A percentile compares a stretch with the other conserved stretches of the same genome.
Conservation (phyloP, 2,797 vertebrate genomes). For the Intellagama lesueurii region DNA sequence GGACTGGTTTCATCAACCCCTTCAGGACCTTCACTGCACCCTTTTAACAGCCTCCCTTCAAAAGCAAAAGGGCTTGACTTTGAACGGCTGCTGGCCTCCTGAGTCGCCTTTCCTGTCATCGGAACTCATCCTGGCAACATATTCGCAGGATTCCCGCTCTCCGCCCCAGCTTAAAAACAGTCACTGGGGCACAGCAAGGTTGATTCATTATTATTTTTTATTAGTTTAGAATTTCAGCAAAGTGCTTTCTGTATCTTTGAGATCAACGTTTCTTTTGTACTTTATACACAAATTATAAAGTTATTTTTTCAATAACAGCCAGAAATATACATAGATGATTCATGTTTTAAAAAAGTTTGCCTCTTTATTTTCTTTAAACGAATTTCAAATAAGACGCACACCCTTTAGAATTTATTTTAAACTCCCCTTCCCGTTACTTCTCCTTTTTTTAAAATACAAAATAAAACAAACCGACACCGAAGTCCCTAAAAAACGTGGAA, state of each 20-base stretch:
- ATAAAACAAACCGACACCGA: background rate
- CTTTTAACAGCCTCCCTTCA: background rate
- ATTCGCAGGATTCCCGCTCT: too few species aligned
- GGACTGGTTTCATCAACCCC: background rate
- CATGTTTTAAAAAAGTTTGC: conserved; percentile 44
- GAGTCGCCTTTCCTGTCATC: background rate
- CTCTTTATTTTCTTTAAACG: background rate
- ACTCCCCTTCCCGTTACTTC: background rate
- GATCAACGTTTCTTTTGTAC: conserved; percentile 34
- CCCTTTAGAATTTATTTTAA: background rate
- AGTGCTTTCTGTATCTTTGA: conserved; percentile 66
- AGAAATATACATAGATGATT: conserved; percentile 71
- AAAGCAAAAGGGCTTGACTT: background rate
- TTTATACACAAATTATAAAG: conserved; percentile 75
- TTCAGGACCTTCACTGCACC: background rate
- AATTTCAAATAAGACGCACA: background rate
- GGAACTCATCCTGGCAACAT: background rate
- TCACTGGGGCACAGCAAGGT: conserved; percentile 18
- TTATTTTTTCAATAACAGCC: conserved; percentile 61
- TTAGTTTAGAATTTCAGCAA: conserved; percentile 67
- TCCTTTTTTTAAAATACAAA: background rate
- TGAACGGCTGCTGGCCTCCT: too few species aligned
- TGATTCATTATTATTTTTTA: conserved; percentile 22
- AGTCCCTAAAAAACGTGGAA: conserved; percentile 39
- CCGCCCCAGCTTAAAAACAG: background rate